These are phyloP conservation scores for Phyto melanocephala DNA, from an alignment of 2,888 invertebrate species.

Conservation along the genomic window DNA sequence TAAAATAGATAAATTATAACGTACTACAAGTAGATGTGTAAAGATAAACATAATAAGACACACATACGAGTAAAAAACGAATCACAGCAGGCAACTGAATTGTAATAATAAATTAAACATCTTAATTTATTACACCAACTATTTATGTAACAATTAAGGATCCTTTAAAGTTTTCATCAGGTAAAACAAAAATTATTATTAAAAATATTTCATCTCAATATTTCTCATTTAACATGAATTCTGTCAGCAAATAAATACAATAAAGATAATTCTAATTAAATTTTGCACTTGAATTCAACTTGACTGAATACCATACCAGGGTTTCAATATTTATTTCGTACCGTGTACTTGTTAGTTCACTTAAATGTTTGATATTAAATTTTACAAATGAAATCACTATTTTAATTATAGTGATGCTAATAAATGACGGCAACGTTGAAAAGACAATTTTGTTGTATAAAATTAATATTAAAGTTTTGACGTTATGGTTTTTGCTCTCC, in stretches of 20 bases:
- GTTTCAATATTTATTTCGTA: background rate
- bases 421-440: constrained; percentile 2
- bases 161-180: constrained; percentile 1
- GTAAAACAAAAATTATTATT: background rate
- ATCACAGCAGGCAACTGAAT: background rate
- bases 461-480: constrained; percentile 2
- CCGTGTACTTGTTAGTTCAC: background rate
- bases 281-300: constrained; percentile 29
- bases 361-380: background rate
- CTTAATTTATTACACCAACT: background rate
- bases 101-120: background rate
- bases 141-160: background rate
- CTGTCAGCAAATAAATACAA: background rate
- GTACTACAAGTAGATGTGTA: background rate
- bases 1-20: constrained; percentile 29
- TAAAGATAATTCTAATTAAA: constrained; percentile 19
- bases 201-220: constrained; percentile 19
- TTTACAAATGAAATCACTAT: constrained; percentile 22
- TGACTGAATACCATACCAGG: background rate
- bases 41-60: background rate
- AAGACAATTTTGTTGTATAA: constrained; percentile 22
- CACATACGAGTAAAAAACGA: background rate
- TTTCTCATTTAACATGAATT: too few relatives aligned
- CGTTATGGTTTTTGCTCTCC: too few relatives aligned
- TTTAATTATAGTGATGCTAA: constrained; percentile 28